Conservation (phyloP, 2,888 invertebrate genomes). For the Aporophyla nigra region DNA sequence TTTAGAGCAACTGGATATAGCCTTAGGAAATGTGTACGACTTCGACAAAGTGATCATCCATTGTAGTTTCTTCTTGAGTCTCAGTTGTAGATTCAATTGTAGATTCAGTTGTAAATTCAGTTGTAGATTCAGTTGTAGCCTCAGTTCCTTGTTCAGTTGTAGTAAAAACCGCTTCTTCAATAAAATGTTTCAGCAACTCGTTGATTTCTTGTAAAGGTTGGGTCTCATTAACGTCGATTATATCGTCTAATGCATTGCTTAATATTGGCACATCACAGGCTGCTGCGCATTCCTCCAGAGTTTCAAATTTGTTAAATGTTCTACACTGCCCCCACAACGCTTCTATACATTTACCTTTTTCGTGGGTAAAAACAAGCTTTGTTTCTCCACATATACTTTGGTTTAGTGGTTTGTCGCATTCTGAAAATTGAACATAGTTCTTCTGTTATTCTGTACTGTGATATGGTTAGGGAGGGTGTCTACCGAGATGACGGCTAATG, state of each 20-base stretch:
- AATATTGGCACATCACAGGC: neutral
- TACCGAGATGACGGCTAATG: too few species aligned
- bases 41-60: neutral
- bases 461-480: too few species aligned
- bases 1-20: neutral
- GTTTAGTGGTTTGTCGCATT: neutral
- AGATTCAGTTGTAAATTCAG: neutral
- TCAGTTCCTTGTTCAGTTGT: neutral
- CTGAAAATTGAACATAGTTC: neutral
- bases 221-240: neutral
- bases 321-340: neutral
- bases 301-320: neutral
- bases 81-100: too few species aligned
- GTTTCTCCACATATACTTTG: neutral
- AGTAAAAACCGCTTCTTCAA: neutral
- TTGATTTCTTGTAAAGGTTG: neutral
- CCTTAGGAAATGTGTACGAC: neutral
- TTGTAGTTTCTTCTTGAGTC: neutral
- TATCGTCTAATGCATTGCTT: neutral
- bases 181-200: neutral
- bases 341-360: neutral
- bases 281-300: rapidly evolving
- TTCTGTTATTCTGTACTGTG: neutral
- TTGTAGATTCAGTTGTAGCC: too few species aligned
- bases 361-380: neutral